Conservation (phyloP, 23 tunicate genomes). For the Trididemnum miniatum region DNA sequence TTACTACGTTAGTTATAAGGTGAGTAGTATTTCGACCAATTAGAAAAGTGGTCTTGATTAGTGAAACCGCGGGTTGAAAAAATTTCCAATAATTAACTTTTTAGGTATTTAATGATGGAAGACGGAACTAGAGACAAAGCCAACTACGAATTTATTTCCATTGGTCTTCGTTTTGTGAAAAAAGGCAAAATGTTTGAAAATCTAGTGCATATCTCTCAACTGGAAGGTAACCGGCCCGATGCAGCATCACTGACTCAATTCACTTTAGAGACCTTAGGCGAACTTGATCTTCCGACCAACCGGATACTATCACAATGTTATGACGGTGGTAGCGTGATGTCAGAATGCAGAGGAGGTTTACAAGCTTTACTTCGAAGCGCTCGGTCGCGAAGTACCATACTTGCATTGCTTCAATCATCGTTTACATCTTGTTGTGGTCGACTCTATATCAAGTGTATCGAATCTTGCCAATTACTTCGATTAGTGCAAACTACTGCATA, state of each 20-base stretch:
- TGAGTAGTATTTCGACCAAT: too few species aligned
- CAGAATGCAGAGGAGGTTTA: not conserved
- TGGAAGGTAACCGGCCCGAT: too few species aligned
- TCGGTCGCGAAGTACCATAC: not conserved
- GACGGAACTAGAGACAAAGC: not conserved
- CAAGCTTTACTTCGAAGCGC: not conserved
- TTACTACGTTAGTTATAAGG: too few species aligned
- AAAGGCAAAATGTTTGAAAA: not conserved
- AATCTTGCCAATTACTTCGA: not conserved
- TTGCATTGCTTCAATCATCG: too few species aligned
- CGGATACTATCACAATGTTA: too few species aligned
- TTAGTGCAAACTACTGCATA: not conserved
- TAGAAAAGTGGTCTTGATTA: too few species aligned
- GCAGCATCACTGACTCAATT: too few species aligned
- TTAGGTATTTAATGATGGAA: not conserved
- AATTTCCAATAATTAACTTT: not conserved
- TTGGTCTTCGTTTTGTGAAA: not conserved
- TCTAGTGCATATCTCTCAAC: too few species aligned
- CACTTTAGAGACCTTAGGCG: too few species aligned
- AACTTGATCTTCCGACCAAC: too few species aligned
- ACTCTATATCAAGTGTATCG: not conserved
- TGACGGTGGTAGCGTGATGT: not conserved
- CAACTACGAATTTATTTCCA: too few species aligned
- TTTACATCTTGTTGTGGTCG: not conserved
- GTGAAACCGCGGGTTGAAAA: too few species aligned